Conservation (phyloP, 64 coral and sea anemone genomes). For the Orbicella faveolata region DNA sequence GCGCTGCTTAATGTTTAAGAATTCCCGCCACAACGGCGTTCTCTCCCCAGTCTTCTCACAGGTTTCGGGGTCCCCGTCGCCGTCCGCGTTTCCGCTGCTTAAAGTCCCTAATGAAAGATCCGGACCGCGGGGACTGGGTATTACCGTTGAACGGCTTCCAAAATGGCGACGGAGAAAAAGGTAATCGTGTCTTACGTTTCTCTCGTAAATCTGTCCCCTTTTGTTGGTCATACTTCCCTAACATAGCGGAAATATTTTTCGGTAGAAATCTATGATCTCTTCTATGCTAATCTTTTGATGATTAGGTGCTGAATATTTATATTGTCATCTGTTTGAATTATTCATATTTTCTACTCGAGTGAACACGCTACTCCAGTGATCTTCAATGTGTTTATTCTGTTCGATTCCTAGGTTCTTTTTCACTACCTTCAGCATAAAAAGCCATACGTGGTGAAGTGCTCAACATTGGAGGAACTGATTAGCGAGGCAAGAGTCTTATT, state of each 20-base stretch:
- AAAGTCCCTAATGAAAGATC: too few relatives aligned
- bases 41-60: too few relatives aligned
- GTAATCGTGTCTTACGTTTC: slow-evolving; percentile 48
- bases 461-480: slow-evolving; percentile 55
- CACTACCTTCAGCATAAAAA: slow-evolving; percentile 57
- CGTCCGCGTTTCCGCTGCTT: too few relatives aligned
- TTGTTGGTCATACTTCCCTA: slow-evolving; percentile 45
- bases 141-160: slow-evolving; percentile 40
- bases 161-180: slow-evolving; percentile 54
- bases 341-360: slow-evolving; percentile 14
- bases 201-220: slow-evolving; percentile 49
- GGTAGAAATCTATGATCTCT: slow-evolving; percentile 4
- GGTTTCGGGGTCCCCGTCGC: too few relatives aligned
- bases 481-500: slow-evolving; percentile 53
- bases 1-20: too few relatives aligned
- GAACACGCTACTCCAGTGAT: slow-evolving; percentile 17
- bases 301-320: slow-evolving; percentile 19
- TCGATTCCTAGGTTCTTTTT: slow-evolving; percentile 24
- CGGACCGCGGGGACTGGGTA: slow-evolving; percentile 13
- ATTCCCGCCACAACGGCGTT: too few relatives aligned
- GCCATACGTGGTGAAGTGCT: slow-evolving; percentile 57
- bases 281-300: slow-evolving; percentile 7
- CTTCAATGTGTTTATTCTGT: slow-evolving; percentile 46
- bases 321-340: slow-evolving; percentile 7
- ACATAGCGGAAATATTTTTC: slow-evolving; percentile 28